Percentiles rank a stretch among this genome's conserved stretches.
phyloP scores from a whole-genome alignment of 1,140 invertebrate genomes.

The Oppia nitens region DNA sequence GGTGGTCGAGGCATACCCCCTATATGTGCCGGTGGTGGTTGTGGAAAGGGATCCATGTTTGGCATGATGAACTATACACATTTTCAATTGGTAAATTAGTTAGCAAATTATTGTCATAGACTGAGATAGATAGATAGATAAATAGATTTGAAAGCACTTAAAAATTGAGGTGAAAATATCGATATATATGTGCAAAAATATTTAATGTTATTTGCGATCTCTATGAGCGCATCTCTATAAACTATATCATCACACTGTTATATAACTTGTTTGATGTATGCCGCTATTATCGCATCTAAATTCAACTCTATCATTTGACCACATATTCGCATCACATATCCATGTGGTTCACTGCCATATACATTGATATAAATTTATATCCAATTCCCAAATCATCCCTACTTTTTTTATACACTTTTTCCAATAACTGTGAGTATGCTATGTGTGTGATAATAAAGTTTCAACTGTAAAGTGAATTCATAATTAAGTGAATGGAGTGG shows the following conservation, averaged over 20 bases:
- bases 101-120: too few species aligned
- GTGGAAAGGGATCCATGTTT: slow-evolving; percentile 63
- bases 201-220: slow-evolving; percentile 68
- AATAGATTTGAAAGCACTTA: too few species aligned
- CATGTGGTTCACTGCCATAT: neutral
- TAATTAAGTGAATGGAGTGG: neutral
- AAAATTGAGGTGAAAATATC: too few species aligned
- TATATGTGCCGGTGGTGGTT: slow-evolving; percentile 91
- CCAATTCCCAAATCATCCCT: neutral
- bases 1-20: slow-evolving; percentile 74
- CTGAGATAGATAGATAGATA: too few species aligned
- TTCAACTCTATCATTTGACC: slow-evolving; percentile 6
- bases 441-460: neutral
- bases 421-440: too few species aligned
- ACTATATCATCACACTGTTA: slow-evolving; percentile 1
- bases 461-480: neutral
- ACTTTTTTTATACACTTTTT: too few species aligned
- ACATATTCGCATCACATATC: slow-evolving; percentile 2
- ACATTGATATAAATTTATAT: too few species aligned
- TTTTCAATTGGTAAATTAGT: too few species aligned
- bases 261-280: neutral
- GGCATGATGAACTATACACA: slow-evolving; percentile 69
- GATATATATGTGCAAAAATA: too few species aligned
- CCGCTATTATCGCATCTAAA: neutral
- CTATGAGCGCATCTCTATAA: slow-evolving; percentile 50